Percentiles rank a stretch among this genome's conserved stretches.
Conservation (phyloP, 2,113 vertebrate species). For the Seriola quinqueradiata region DNA sequence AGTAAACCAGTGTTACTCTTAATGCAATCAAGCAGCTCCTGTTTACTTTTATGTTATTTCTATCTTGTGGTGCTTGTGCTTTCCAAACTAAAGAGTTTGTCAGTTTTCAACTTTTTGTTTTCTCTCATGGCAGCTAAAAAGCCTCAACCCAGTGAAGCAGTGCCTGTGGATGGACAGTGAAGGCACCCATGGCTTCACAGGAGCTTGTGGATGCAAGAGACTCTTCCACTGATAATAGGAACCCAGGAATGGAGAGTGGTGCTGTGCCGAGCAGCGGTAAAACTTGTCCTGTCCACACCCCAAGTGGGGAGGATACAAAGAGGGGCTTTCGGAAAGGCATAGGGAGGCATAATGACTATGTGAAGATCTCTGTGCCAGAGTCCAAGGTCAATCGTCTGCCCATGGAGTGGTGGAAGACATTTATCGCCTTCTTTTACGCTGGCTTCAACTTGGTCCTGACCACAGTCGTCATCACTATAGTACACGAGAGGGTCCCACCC, state of each 20-base stretch:
- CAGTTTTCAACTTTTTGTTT: constrained; percentile 24
- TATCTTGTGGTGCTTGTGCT: neutral
- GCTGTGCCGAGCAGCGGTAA: constrained; percentile 72
- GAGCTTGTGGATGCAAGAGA: constrained; percentile 81
- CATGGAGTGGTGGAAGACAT: constrained; percentile 98
- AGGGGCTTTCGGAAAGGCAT: constrained; percentile 88
- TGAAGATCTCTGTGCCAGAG: constrained; percentile 94
- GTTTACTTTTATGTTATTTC: neutral
- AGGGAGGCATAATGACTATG: constrained; percentile 91
- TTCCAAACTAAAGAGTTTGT: constrained; percentile 4
- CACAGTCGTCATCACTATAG: constrained; percentile 96
- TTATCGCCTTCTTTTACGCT: constrained; percentile 92
- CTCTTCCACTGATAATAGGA: constrained; percentile 84
- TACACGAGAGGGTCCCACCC: constrained; percentile 96
- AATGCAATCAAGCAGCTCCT: constrained; percentile 1
- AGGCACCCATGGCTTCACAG: constrained; percentile 69
- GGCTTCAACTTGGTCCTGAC: constrained; percentile 94
- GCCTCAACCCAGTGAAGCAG: constrained; percentile 38
- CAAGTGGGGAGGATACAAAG: constrained; percentile 86
- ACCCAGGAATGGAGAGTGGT: constrained; percentile 83
- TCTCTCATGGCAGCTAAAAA: constrained; percentile 40
- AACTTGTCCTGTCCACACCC: constrained; percentile 78
- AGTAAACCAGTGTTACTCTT: constrained; percentile 9
- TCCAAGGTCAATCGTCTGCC: constrained; percentile 89
- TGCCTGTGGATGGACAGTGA: constrained; percentile 67